phyloP scores from a whole-genome alignment of 2,888 invertebrate genomes.

The Tipula confusa region DNA sequence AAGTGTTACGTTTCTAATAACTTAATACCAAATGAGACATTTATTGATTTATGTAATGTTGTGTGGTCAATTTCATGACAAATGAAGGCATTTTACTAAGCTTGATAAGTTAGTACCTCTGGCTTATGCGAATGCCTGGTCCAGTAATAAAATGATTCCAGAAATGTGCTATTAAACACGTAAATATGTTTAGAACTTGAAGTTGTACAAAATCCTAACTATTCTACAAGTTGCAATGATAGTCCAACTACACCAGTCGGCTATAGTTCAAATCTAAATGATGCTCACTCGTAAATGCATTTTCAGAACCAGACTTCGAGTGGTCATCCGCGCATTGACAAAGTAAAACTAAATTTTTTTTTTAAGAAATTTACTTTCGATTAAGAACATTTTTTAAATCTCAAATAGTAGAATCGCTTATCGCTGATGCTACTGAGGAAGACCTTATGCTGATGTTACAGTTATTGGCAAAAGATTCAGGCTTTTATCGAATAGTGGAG shows the following conservation, averaged over 20 bases:
- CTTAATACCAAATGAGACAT: too few relatives aligned
- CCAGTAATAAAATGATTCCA: not conserved
- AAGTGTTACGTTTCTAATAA: too few relatives aligned
- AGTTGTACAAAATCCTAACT: not conserved
- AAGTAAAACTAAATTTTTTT: not conserved
- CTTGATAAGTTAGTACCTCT: not conserved
- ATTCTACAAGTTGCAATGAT: too few relatives aligned
- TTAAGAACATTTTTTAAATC: too few relatives aligned
- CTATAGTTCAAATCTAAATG: too few relatives aligned
- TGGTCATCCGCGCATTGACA: too few relatives aligned
- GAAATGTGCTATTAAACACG: not conserved
- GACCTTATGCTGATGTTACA: not conserved
- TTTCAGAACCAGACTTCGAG: too few relatives aligned
- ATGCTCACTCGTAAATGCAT: too few relatives aligned
- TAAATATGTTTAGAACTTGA: not conserved
- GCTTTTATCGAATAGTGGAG: too few relatives aligned
- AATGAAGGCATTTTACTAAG: not conserved
- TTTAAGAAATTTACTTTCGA: not conserved
- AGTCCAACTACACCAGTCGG: too few relatives aligned
- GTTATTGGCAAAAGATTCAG: too few relatives aligned
- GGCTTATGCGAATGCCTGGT: not conserved
- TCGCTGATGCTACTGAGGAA: not conserved
- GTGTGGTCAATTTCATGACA: not conserved
- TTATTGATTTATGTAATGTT: not conserved
- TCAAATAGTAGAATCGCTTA: not conserved